Conservation (phyloP, 1,140 invertebrate genomes). For the Aleiodes sp. region DNA sequence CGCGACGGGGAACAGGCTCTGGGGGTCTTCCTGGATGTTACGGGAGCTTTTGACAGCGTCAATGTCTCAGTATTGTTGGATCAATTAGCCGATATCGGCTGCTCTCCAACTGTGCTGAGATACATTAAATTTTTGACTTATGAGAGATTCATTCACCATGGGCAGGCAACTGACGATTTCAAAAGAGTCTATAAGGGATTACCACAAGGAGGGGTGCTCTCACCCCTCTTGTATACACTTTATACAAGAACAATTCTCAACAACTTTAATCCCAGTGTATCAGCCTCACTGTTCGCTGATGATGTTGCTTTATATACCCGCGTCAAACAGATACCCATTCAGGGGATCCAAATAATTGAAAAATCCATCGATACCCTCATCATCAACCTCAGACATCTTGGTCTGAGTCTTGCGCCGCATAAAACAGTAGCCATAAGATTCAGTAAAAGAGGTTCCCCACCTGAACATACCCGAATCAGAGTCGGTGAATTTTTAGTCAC, state of each 20-base stretch:
- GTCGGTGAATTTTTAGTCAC: slow-evolving; percentile 13
- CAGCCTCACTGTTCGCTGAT: slow-evolving; percentile 26
- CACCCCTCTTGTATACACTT: slow-evolving; percentile 17
- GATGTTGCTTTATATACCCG: slow-evolving; percentile 30
- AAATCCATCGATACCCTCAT: slow-evolving; percentile 13
- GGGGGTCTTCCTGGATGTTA: slow-evolving; percentile 31
- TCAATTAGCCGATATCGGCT: slow-evolving; percentile 26
- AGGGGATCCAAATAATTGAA: slow-evolving; percentile 8
- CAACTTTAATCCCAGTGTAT: not conserved
- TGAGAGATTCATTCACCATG: slow-evolving; percentile 9
- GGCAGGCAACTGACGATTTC: not conserved
- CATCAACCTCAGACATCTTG: slow-evolving; percentile 19
- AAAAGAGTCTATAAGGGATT: slow-evolving; percentile 24
- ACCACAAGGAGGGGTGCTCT: slow-evolving; percentile 30
- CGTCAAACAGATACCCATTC: not conserved
- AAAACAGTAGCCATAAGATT: slow-evolving; percentile 17
- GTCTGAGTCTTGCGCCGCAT: slow-evolving; percentile 11
- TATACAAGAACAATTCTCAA: not conserved
- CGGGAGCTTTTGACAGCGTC: slow-evolving; percentile 30
- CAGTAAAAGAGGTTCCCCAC: not conserved
- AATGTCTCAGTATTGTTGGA: slow-evolving; percentile 8
- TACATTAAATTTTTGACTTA: slow-evolving; percentile 28
- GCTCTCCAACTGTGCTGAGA: slow-evolving; percentile 4
- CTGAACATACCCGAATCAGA: slow-evolving; percentile 9
- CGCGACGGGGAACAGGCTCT: slow-evolving; percentile 1